Evolutionary conservation across 2,113 vertebrate species (phyloP).

Genomic region (Misgurnus anguillicaudatus): DNA sequence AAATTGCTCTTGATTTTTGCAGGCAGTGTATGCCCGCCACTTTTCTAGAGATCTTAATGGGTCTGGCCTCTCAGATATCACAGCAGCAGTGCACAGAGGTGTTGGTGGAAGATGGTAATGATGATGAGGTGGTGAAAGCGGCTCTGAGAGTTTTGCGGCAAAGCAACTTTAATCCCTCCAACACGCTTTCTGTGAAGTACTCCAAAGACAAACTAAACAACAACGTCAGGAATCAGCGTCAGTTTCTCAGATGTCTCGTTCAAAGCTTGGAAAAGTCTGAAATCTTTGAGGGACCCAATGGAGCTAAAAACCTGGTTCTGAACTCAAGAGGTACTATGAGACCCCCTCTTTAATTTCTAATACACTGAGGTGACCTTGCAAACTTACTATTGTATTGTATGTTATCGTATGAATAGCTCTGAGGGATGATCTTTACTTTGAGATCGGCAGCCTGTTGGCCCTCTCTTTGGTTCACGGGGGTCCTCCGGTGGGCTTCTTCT

Average conservation of each 20-base stretch:
- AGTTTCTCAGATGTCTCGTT: constrained; percentile 68
- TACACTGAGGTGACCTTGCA: neutral
- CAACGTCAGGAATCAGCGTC: constrained; percentile 39
- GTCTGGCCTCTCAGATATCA: constrained; percentile 77
- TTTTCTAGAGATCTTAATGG: constrained; percentile 72
- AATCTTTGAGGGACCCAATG: constrained; percentile 70
- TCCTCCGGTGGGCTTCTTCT: constrained; percentile 85
- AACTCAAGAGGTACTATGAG: constrained; percentile 63
- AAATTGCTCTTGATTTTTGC: constrained; percentile 52
- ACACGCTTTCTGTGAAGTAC: constrained; percentile 79
- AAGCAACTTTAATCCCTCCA: constrained; percentile 78
- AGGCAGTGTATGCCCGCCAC: constrained; percentile 71
- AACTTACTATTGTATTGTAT: constrained; percentile 58
- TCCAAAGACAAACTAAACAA: constrained; percentile 25
- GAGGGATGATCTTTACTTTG: constrained; percentile 77
- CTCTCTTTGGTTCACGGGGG: constrained; percentile 83
- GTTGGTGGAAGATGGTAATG: constrained; percentile 69
- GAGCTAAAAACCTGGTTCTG: constrained; percentile 69
- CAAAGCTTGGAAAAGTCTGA: constrained; percentile 65
- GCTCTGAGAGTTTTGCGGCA: constrained; percentile 80
- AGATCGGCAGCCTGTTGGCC: constrained; percentile 82
- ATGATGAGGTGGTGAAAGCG: constrained; percentile 75
- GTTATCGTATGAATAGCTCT: constrained; percentile 73
- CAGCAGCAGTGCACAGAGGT: constrained; percentile 69
- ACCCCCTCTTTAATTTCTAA: neutral